Percentiles rank a stretch among this genome's conserved stretches.
These are phyloP conservation scores for Zoroaster sp. DNA, from an alignment of 53 echinoderm and acorn worm species.

Conservation along the genomic window DNA sequence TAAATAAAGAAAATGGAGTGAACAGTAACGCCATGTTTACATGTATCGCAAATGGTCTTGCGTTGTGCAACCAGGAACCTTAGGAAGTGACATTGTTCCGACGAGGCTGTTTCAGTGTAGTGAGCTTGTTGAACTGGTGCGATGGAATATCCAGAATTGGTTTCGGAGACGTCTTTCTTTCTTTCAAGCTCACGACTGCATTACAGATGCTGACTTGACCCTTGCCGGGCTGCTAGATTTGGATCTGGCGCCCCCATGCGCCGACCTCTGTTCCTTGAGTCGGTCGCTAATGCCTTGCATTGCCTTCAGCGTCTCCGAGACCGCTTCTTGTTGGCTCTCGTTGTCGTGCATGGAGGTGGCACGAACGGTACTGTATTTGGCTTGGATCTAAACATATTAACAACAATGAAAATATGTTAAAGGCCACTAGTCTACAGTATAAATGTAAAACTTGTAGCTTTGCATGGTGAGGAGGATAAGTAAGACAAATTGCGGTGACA, in stretches of 20 bases:
- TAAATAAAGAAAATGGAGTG: too few relatives aligned
- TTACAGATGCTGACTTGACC: neutral
- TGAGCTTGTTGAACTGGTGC: neutral
- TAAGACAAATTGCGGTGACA: too few relatives aligned
- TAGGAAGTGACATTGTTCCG: too few relatives aligned
- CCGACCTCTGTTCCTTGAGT: slow-evolving; percentile 20
- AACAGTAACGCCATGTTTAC: too few relatives aligned
- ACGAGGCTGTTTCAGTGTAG: too few relatives aligned
- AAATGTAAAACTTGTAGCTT: too few relatives aligned
- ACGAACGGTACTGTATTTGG: slow-evolving; percentile 87
- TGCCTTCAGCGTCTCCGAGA: slow-evolving; percentile 66
- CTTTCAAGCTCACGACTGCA: neutral
- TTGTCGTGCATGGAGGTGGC: slow-evolving; percentile 77
- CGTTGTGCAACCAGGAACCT: too few relatives aligned
- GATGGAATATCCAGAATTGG: too few relatives aligned
- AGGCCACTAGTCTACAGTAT: too few relatives aligned
- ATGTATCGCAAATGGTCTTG: too few relatives aligned
- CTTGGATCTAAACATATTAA: slow-evolving; percentile 73
- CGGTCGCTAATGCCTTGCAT: slow-evolving; percentile 53
- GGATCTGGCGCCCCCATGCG: slow-evolving; percentile 47
- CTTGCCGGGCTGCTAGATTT: neutral
- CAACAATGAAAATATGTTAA: neutral
- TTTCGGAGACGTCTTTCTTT: neutral
- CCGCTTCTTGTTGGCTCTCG: slow-evolving; percentile 49
- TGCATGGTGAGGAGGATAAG: too few relatives aligned